These are phyloP conservation scores for Brachycybe producta DNA, from an alignment of 2,888 invertebrate species.

Conservation along the genomic window DNA sequence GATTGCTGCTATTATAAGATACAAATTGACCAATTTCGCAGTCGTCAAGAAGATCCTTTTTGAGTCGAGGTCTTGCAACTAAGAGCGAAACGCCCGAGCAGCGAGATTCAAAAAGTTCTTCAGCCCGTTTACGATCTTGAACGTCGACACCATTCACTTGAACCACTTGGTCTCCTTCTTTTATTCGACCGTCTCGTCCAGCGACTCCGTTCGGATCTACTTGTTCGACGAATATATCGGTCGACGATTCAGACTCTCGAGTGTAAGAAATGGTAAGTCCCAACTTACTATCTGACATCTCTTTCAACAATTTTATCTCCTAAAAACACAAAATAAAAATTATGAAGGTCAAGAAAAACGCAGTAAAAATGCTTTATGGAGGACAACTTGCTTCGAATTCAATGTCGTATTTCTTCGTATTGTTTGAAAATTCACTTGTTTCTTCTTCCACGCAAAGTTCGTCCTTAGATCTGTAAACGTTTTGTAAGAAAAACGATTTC, in stretches of 20 bases:
- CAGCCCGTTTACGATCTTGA: constrained; percentile 46
- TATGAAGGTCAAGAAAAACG: neutral
- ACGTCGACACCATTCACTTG: constrained; percentile 50
- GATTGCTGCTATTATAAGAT: too few species aligned
- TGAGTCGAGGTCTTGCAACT: constrained; percentile 44
- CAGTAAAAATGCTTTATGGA: neutral
- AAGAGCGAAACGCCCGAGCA: constrained; percentile 45
- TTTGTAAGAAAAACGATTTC: too few species aligned
- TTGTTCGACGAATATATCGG: constrained; percentile 11
- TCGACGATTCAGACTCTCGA: constrained; percentile 11
- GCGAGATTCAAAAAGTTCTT: constrained; percentile 46
- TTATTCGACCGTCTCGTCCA: constrained; percentile 44
- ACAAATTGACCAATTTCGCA: too few species aligned
- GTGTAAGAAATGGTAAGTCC: constrained; percentile 9
- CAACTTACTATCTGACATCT: neutral
- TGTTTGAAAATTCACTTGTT: too few species aligned
- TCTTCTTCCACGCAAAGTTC: too few species aligned
- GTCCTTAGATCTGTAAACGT: too few species aligned
- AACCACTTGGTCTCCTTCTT: constrained; percentile 49
- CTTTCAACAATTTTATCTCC: constrained; percentile 9
- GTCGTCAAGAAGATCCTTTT: too few species aligned
- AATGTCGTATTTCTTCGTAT: constrained; percentile 13
- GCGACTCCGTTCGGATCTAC: constrained; percentile 44
- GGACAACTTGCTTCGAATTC: constrained; percentile 12
- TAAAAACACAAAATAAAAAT: neutral